phyloP scores from a whole-genome alignment of 2,797 vertebrate species.

The Phrynocephalus vlangalii region DNA sequence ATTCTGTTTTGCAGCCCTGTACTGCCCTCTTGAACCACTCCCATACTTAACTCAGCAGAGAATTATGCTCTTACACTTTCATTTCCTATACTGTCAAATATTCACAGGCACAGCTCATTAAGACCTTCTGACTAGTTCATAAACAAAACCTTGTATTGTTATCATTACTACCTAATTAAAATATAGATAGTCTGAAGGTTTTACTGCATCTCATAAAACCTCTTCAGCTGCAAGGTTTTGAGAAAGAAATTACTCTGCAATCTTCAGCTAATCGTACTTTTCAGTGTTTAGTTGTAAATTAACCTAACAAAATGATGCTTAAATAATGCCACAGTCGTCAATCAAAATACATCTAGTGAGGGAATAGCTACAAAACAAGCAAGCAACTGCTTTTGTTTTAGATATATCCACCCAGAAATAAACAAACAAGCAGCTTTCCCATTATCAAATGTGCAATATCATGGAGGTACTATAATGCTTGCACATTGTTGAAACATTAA shows the following conservation, averaged over 20 bases:
- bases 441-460: not conserved
- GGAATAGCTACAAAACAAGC: slow-evolving; percentile 10
- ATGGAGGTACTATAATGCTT: not conserved
- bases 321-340: slow-evolving; percentile 1
- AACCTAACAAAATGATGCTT: slow-evolving; percentile 43
- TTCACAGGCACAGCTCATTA: slow-evolving; percentile 75
- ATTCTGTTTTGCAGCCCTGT: slow-evolving; percentile 40
- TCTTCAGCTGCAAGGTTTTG: slow-evolving; percentile 66
- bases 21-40: slow-evolving; percentile 30
- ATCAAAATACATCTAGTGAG: not conserved
- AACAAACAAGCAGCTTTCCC: not conserved
- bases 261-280: slow-evolving; percentile 64
- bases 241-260: slow-evolving; percentile 53
- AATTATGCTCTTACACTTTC: slow-evolving; percentile 33
- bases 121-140: slow-evolving; percentile 74
- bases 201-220: slow-evolving; percentile 71
- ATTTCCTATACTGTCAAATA: slow-evolving; percentile 69
- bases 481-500: not conserved
- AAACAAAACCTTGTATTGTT: slow-evolving; percentile 73
- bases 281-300: slow-evolving; percentile 53
- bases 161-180: slow-evolving; percentile 74
- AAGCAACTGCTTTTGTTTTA: not conserved
- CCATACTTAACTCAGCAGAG: slow-evolving; percentile 40
- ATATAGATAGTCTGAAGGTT: slow-evolving; percentile 71
- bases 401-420: not conserved